Base-by-base conservation (phyloP, 1,140 invertebrate species). In the Heliothis virescens region DNA sequence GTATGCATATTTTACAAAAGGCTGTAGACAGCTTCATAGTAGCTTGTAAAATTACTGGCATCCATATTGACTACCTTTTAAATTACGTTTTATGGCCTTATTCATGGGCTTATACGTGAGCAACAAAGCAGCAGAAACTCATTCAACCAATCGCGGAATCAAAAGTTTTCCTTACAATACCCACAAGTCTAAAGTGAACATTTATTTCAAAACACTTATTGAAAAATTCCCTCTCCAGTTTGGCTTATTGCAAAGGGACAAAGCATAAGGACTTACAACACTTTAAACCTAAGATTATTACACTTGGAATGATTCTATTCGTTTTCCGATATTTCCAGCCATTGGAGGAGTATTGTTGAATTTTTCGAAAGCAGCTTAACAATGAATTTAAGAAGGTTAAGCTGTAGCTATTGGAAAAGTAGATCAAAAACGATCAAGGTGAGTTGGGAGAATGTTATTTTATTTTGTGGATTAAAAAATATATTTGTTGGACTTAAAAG, bases 321-420 rank as follows among this genome's bases (percentile, higher is more conserved):
- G 74, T 76, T 76, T 76, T 65, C 74, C 74, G 48, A 76, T 76
- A 76, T 76, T 76, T 76, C 74, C 12, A 76, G 18, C 11, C n/a
- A 65, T 53, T 76, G 21, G 57, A 65, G n/a, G 16, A 47, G 63
- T 65, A 63, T 76, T 62, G 73, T 76, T 29, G 9, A 48, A 76
- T 63, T 76, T 76, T 76, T 76, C 34, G 16, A 76, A 34, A 52
- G n/a, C 60, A 29, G 15, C 13, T 41, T 52, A 53, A 26, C 18
- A 52, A 41, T 57, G 34, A n/a, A 9, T 76, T 16, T 76, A 47
- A 48, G 12, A 18, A 16, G 59, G 73, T 62, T 60, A 50, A 57
- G n/a, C 9, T 57, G 41, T 60, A 13, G 57, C 15, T 16, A 48
- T 13, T 2, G 47, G 3, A 10, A 52, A 26, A 53, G 12, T 9